phyloP scores from a whole-genome alignment of 92 coral and sea anemone species.

The Desmophyllum pertusum region DNA sequence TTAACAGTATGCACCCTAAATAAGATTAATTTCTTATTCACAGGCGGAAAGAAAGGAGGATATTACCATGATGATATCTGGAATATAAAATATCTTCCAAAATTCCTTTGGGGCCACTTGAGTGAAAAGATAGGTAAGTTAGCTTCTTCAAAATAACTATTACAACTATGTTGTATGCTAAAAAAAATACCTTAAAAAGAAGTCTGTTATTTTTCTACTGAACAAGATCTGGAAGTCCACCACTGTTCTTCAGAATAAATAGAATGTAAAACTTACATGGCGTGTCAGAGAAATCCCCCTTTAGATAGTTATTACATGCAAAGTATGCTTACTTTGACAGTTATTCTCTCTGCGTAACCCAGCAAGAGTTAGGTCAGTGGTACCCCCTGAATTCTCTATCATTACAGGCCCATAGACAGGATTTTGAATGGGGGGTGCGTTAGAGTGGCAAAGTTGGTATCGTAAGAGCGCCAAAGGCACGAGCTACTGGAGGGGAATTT shows the following conservation, averaged over 20 bases:
- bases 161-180: too few relatives aligned
- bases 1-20: background rate
- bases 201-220: background rate
- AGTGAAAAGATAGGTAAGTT: slow-evolving; percentile 91
- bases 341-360: too few relatives aligned
- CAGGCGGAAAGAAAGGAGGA: slow-evolving; percentile 94
- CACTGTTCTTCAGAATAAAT: background rate
- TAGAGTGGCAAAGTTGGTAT: too few relatives aligned
- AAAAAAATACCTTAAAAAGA: too few relatives aligned
- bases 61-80: slow-evolving; percentile 97
- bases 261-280: background rate
- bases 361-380: too few relatives aligned
- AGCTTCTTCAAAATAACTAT: background rate
- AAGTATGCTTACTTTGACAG: too few relatives aligned
- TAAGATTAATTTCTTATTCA: background rate
- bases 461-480: too few relatives aligned
- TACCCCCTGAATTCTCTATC: too few relatives aligned
- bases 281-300: too few relatives aligned
- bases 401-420: too few relatives aligned
- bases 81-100: slow-evolving; percentile 95
- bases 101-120: slow-evolving; percentile 89
- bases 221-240: background rate
- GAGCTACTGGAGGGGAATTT: too few relatives aligned
- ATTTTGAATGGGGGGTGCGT: too few relatives aligned
- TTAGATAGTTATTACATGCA: background rate